Conservation (phyloP, 2,888 invertebrate genomes). For the Nematopogon swammerdamellus region DNA sequence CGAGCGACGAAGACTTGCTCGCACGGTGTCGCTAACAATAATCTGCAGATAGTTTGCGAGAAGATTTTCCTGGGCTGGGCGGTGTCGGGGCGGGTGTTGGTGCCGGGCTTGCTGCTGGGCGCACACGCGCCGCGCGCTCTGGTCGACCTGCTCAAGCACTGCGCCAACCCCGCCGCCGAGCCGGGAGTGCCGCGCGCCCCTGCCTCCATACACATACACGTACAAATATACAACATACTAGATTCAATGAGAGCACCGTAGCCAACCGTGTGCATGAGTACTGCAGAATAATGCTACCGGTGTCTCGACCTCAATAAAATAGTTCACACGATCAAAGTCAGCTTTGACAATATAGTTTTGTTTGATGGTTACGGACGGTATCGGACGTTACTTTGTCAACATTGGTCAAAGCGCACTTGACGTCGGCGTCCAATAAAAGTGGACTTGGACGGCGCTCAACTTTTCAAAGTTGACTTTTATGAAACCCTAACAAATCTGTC, state of each 20-base stretch:
- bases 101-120: conserved; percentile 60
- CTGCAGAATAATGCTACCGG: too few species aligned
- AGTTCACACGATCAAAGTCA: too few species aligned
- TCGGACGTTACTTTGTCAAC: too few species aligned
- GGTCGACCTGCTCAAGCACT: conserved; percentile 54
- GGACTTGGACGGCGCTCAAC: too few species aligned
- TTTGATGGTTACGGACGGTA: too few species aligned
- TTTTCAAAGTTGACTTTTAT: too few species aligned
- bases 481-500: too few species aligned
- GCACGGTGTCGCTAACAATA: conserved; percentile 57
- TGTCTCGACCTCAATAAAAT: too few species aligned
- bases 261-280: too few species aligned
- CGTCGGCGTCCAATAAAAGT: too few species aligned
- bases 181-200: conserved; percentile 38
- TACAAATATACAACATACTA: conserved; percentile 49
- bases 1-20: conserved; percentile 46
- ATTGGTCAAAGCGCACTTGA: too few species aligned
- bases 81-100: conserved; percentile 55
- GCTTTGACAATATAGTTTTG: too few species aligned
- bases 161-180: conserved; percentile 53
- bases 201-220: conserved; percentile 41
- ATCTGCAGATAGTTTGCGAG: conserved; percentile 65
- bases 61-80: conserved; percentile 64
- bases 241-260: conserved; percentile 15
- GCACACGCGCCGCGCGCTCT: conserved; percentile 56